Evolutionary conservation across 2,797 vertebrate species (phyloP).

Genomic region (Cyprinella venusta): DNA sequence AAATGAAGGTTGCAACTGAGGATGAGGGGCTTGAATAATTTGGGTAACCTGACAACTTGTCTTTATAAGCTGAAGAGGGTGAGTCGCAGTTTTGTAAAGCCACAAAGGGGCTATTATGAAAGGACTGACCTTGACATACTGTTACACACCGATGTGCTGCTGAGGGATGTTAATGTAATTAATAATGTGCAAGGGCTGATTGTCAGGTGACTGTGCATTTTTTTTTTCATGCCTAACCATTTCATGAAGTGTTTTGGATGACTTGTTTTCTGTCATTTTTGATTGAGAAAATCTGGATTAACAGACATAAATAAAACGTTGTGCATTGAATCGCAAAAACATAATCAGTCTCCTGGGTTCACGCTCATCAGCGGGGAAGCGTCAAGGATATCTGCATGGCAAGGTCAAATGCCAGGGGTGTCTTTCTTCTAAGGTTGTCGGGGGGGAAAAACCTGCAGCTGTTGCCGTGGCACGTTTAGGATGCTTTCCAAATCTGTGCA

Average conservation of each 20-base stretch:
- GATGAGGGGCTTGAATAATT: slow-evolving; percentile 47
- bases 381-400: not conserved
- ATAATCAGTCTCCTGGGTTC: slow-evolving; percentile 23
- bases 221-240: not conserved
- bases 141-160: slow-evolving; percentile 45
- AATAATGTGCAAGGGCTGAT: slow-evolving; percentile 28
- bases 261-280: not conserved
- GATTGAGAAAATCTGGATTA: not conserved
- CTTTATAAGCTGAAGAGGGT: slow-evolving; percentile 37
- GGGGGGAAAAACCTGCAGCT: not conserved
- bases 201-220: slow-evolving; percentile 14
- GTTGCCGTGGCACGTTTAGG: not conserved
- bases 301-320: not conserved
- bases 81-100: slow-evolving; percentile 34
- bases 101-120: slow-evolving; percentile 38
- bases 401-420: not conserved
- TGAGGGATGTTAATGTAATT: slow-evolving; percentile 51
- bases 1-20: slow-evolving; percentile 35
- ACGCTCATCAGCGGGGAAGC: too few relatives aligned
- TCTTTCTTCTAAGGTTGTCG: not conserved
- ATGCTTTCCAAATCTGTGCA: not conserved
- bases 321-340: not conserved
- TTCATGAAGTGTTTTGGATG: not conserved
- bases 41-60: slow-evolving; percentile 34
- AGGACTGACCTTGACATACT: slow-evolving; percentile 52